phyloP scores from a whole-genome alignment of 2,797 vertebrate species.

The Sebastes variabilis region DNA sequence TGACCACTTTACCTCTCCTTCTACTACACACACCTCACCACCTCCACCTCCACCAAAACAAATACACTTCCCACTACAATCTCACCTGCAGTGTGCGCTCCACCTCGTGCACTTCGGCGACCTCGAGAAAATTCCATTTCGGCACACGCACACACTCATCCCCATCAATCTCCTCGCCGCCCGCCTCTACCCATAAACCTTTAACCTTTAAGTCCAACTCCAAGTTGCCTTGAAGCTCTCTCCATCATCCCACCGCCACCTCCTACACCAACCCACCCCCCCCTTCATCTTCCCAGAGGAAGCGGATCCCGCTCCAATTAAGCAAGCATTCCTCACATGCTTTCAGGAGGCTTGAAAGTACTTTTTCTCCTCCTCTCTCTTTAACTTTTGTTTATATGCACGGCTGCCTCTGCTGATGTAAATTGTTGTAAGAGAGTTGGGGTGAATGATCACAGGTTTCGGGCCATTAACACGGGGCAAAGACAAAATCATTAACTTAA shows the following conservation, averaged over 20 bases:
- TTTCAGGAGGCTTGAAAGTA: constrained; percentile 61
- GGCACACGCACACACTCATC: constrained; percentile 53
- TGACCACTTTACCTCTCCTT: constrained; percentile 30
- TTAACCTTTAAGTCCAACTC: constrained; percentile 61
- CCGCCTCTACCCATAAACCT: constrained; percentile 65
- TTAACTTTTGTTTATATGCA: constrained; percentile 65
- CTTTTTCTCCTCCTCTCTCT: constrained; percentile 16
- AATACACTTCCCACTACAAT: constrained; percentile 31
- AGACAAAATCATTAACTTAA: constrained; percentile 33
- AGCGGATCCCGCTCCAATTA: constrained; percentile 74
- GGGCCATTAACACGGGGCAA: constrained; percentile 25
- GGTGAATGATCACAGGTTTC: constrained; percentile 46
- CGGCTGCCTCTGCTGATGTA: constrained; percentile 62
- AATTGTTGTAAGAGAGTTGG: constrained; percentile 61
- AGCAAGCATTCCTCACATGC: constrained; percentile 75
- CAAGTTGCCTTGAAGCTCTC: constrained; percentile 50
- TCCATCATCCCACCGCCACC: constrained; percentile 50
- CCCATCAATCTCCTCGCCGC: constrained; percentile 67
- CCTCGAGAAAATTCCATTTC: constrained; percentile 70
- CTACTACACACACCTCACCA: background rate
- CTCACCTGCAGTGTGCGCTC: constrained; percentile 39
- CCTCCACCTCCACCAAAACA: constrained; percentile 23
- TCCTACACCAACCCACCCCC: background rate
- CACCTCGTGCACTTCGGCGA: constrained; percentile 36
- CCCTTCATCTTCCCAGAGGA: constrained; percentile 46